phyloP scores from a whole-genome alignment of 2,888 invertebrate genomes.

The Hetaerina titia region DNA sequence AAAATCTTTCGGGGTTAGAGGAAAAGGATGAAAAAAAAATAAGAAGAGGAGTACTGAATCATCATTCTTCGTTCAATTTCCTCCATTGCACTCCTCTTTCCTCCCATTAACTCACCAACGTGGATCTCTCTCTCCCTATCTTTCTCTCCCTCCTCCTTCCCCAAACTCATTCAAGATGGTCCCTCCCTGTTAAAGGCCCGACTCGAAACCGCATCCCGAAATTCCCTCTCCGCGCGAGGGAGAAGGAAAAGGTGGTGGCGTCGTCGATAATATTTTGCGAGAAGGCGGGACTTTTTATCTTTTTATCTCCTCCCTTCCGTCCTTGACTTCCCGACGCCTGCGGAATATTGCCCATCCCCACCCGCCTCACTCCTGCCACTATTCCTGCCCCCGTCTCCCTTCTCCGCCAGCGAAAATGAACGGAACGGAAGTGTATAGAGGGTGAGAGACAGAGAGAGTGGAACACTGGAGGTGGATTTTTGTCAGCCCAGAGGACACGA shows the following conservation, averaged over 20 bases:
- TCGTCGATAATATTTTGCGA: conserved; percentile 18
- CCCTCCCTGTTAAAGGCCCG: not conserved
- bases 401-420: no score
- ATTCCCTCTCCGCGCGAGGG: not conserved
- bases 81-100: not conserved
- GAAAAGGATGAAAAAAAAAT: not conserved
- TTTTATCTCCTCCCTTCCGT: not conserved
- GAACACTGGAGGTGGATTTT: no score
- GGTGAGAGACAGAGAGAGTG: no score
- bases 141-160: not conserved
- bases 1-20: not conserved
- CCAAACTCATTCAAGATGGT: not conserved
- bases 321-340: not conserved
- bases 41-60: not conserved
- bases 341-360: not conserved
- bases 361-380: not conserved
- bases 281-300: not conserved
- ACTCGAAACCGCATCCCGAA: not conserved
- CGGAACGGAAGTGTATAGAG: no score
- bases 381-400: not conserved
- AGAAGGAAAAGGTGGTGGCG: not conserved
- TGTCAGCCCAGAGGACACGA: no score
- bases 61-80: conserved; percentile 26
- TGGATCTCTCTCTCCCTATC: not conserved
- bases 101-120: not conserved